Base-by-base conservation (phyloP, 2,797 vertebrate genomes). In the Hozukius guyotensis region DNA sequence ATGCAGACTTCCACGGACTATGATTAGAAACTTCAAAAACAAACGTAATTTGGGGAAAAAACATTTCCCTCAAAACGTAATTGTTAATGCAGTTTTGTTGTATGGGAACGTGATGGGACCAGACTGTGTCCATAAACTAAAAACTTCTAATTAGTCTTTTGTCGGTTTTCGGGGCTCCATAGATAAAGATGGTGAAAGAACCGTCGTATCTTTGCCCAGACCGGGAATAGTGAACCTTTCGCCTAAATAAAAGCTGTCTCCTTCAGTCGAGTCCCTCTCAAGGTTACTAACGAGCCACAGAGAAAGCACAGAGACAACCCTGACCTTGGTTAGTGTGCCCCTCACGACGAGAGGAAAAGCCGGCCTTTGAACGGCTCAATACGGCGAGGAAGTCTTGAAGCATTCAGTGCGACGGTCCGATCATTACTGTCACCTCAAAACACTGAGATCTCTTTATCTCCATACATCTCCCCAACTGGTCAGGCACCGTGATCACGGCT, bases 401-500 rank as follows among this genome's bases (percentile, higher is more conserved):
- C 75, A 72, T 78, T 69, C 65, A 75, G 79, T 53, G 52, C 25
- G 55, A 34, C 52, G 12, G 69, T 66, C 46, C 75, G 8, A 70
- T 91, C 85, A 86, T 82, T 68, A 79, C 83, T 75, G 83, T 83
- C 87, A 82, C 83, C 74, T 82, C 78, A 64, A 64, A 49, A 86
- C 67, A 49, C 75, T n/a, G 61, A 84, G 61, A 83, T 84, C 75
- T 92, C 81, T 90, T 81, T 72, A 86, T 89, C 89, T 76, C 55
- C 75, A 65, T 63, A 80, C 86, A 81, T 88, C 82, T 79, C 70
- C 31, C 77, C 70, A 25, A 53, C 75, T 20, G 46, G 62, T 82
- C 84, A 29, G 87, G 69, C 84, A 29, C 61, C 79, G 32, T 72
- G 87, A 89, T 91, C 90, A 81, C 49, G 59, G 87, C 88, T 88